Conservation (phyloP, 2,888 invertebrate species). For the Melitaea athalia region DNA sequence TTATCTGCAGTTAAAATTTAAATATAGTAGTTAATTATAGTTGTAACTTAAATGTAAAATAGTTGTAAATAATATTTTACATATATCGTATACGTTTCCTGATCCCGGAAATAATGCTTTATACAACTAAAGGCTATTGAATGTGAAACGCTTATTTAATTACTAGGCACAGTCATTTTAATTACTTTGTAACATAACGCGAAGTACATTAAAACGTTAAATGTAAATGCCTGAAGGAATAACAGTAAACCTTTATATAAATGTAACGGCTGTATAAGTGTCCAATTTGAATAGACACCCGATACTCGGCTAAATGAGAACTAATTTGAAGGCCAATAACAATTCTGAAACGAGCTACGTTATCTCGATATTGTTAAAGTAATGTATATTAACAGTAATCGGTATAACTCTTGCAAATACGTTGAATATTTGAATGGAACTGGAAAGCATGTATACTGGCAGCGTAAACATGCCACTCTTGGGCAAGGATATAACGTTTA, state of each 20-base stretch:
- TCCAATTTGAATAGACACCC: constrained; percentile 17
- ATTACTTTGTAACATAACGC: not conserved
- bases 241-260: constrained; percentile 13
- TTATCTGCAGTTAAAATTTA: constrained; percentile 10
- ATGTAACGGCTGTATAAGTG: constrained; percentile 7
- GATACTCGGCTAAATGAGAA: constrained; percentile 17
- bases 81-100: too few species aligned
- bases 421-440: not conserved
- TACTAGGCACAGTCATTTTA: not conserved
- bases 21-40: too few species aligned
- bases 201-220: not conserved
- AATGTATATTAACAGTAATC: constrained; percentile 17
- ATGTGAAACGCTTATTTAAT: too few species aligned
- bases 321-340: constrained; percentile 21
- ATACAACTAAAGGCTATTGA: too few species aligned
- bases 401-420: not conserved
- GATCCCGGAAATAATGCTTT: too few species aligned
- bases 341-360: constrained; percentile 3
- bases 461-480: too few species aligned
- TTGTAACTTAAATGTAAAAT: constrained; percentile 1
- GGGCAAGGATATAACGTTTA: too few species aligned
- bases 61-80: too few species aligned
- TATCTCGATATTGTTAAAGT: constrained; percentile 9
- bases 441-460: too few species aligned
- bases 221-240: not conserved